These are phyloP conservation scores for Himalopsyche japonica DNA, from an alignment of 2,888 invertebrate species.

Conservation along the genomic window DNA sequence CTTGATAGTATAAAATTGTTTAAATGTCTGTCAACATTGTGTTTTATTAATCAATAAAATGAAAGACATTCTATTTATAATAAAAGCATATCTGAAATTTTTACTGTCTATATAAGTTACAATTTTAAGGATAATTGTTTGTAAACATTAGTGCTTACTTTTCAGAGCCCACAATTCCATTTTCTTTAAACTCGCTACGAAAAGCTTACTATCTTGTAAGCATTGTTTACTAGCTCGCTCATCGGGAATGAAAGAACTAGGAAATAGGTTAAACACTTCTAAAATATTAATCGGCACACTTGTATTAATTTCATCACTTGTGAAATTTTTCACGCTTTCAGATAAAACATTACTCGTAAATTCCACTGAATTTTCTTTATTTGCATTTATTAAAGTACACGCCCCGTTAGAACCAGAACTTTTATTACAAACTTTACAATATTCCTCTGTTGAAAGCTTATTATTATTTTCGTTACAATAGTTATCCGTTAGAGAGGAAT, in stretches of 20 bases:
- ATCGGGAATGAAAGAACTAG: slow-evolving; percentile 53
- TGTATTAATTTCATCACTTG: slow-evolving; percentile 45
- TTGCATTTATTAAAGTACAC: background rate
- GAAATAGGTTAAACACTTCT: slow-evolving; percentile 53
- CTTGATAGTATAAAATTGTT: too few species aligned
- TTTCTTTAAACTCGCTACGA: slow-evolving; percentile 50
- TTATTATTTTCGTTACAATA: background rate
- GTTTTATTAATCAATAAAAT: too few species aligned
- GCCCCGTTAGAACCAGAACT: background rate
- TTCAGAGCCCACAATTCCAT: slow-evolving; percentile 61
- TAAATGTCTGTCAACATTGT: too few species aligned
- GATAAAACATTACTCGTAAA: background rate
- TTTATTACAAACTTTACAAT: background rate
- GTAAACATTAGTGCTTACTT: slow-evolving; percentile 50
- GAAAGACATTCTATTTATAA: too few species aligned
- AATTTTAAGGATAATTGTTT: too few species aligned
- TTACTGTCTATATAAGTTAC: too few species aligned
- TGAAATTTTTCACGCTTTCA: slow-evolving; percentile 45
- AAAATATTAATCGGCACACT: slow-evolving; percentile 48
- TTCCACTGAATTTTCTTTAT: background rate
- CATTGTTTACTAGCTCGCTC: slow-evolving; percentile 57
- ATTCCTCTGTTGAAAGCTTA: background rate
- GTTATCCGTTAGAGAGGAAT: background rate
- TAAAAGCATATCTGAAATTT: too few species aligned
- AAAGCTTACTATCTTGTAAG: slow-evolving; percentile 51